Base-by-base conservation (phyloP, 2,797 vertebrate species). In the Pangasius larnaudii region DNA sequence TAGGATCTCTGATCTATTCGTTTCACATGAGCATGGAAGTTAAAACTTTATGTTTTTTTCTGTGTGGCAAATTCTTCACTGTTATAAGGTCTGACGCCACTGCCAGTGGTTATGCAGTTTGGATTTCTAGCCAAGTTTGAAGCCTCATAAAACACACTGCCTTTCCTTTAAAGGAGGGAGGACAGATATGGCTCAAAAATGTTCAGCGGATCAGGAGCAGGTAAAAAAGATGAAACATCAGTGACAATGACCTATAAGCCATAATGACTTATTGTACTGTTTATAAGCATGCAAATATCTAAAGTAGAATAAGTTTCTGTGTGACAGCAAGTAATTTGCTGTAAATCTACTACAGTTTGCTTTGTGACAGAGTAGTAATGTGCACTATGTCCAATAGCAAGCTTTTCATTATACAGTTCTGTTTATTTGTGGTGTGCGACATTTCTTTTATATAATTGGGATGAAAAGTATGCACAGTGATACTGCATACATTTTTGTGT, bases 61-160 rank as follows among this genome's bases (percentile, higher is more conserved):
- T 46, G 77, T 82, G 78, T 78, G 71, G 53, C 77, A 30, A 88
- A 84, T 86, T 86, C 58, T 67, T 82, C 30, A 67, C 58, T 72
- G 27, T 86, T 88, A 59, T 61, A 61, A 42, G 24, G 71, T 33
- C 79, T 84, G 83, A 88, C 71, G 14, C 72, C 61, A 69, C 18
- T 84, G 80, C 42, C 83, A 49, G 67, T 58, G 46, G 82, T 84
- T 81, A 81, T n/a, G 63, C 51, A 46, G 75, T 82, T 81, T 78
- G 84, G 84, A 71, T 88, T 88, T 78, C 77, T 42, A 61, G 56
- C 83, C 89, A 86, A 78, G 56, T 86, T 85, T 88, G 84, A 78
- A 87, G 69, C 49, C 78, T 85, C 83, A 33, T 87, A 89, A 89
- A 89, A 89, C 56, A 74, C 27, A 39, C 67, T 56, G 65, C 33